These are phyloP conservation scores for Clarias laeviceps DNA, from an alignment of 2,797 vertebrate species.

Conservation along the genomic window DNA sequence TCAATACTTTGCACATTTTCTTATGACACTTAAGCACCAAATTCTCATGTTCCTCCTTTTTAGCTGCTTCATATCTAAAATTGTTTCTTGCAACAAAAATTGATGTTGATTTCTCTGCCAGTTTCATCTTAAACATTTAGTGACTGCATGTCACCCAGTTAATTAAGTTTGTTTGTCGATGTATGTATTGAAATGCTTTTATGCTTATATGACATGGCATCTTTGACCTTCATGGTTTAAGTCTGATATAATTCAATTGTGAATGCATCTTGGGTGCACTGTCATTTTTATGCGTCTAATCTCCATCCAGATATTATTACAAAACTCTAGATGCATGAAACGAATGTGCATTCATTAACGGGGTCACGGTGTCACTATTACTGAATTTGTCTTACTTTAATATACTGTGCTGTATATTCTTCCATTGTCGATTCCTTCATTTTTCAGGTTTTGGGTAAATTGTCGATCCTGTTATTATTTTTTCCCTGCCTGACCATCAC, in stretches of 20 bases:
- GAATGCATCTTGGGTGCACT: background rate
- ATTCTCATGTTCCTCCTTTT: background rate
- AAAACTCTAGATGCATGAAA: conserved; percentile 3
- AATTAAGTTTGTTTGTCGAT: background rate
- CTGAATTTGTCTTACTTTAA: background rate
- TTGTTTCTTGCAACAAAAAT: background rate
- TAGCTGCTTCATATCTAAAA: background rate
- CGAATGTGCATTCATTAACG: background rate
- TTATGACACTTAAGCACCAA: background rate
- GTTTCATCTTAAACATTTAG: background rate
- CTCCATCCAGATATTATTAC: background rate
- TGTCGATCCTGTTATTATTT: background rate
- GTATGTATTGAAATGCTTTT: background rate
- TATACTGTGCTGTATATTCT: background rate
- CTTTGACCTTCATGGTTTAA: background rate
- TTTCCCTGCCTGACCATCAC: background rate
- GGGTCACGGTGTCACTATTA: background rate
- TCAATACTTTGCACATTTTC: background rate
- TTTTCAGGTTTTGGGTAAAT: background rate
- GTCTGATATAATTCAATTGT: background rate
- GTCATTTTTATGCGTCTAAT: background rate
- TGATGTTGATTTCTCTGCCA: background rate
- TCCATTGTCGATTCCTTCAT: background rate
- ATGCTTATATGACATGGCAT: background rate
- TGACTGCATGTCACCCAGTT: background rate